A percentile compares a stretch with the other conserved stretches of the same genome.
Conservation (phyloP, 2,113 vertebrate genomes). For the Pholis gunnellus region DNA sequence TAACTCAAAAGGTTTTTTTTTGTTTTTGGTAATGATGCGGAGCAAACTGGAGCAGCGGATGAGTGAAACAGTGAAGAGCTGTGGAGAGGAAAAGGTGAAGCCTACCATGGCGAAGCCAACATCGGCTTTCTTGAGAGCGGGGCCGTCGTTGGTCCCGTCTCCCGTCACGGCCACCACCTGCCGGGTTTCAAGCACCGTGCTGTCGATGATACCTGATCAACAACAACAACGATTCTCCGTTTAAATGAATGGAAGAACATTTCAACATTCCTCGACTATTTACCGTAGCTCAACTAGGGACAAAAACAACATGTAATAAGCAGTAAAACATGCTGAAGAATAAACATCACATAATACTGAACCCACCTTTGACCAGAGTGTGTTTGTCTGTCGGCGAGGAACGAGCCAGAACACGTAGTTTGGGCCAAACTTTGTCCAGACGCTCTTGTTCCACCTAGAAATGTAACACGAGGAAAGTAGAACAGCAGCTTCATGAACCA, state of each 20-base stretch:
- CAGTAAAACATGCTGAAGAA: not conserved
- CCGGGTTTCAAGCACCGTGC: slow-evolving; percentile 90
- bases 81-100: not conserved
- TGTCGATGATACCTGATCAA: slow-evolving; percentile 95
- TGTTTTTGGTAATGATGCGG: slow-evolving; percentile 31
- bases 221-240: slow-evolving; percentile 2
- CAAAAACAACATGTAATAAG: not conserved
- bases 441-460: slow-evolving; percentile 96
- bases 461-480: not conserved
- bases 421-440: slow-evolving; percentile 97
- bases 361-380: slow-evolving; percentile 96
- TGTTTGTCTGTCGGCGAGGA: slow-evolving; percentile 98
- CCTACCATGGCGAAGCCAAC: slow-evolving; percentile 99
- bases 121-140: slow-evolving; percentile 97
- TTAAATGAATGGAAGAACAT: not conserved
- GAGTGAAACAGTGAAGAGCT: slow-evolving; percentile 3
- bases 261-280: not conserved
- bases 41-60: slow-evolving; percentile 29
- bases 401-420: slow-evolving; percentile 93
- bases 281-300: not conserved
- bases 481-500: not conserved
- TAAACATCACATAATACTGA: not conserved
- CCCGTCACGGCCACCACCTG: slow-evolving; percentile 98
- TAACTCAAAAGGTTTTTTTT: slow-evolving; percentile 3
- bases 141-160: slow-evolving; percentile 97